Evolutionary conservation across 53 echinoderm and acorn worm genomes (phyloP).

Genomic region (Zoroaster sp.): DNA sequence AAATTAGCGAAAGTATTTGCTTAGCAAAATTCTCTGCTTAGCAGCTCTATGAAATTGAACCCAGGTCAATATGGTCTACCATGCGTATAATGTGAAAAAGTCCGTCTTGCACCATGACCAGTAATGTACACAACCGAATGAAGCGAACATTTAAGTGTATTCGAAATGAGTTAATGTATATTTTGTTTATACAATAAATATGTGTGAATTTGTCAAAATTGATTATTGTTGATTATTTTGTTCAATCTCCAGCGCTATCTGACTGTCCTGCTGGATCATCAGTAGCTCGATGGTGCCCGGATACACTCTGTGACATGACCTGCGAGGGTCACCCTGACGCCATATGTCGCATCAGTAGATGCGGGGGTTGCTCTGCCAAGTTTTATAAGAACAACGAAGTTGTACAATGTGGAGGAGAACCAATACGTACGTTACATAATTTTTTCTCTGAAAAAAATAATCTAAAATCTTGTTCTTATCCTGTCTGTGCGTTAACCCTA

Average conservation of each 20-base stretch:
- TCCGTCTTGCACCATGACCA: too few relatives aligned
- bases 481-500: neutral
- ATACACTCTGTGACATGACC: neutral
- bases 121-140: too few relatives aligned
- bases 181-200: too few relatives aligned
- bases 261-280: neutral
- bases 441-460: neutral
- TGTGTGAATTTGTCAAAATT: too few relatives aligned
- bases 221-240: too few relatives aligned
- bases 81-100: too few relatives aligned
- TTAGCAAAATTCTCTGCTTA: too few relatives aligned
- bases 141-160: too few relatives aligned
- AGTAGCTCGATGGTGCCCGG: neutral
- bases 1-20: too few relatives aligned
- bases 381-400: neutral
- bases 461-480: neutral
- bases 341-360: conserved; percentile 39
- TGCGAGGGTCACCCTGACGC: conserved; percentile 28
- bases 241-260: neutral
- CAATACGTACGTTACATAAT: neutral
- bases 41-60: too few relatives aligned
- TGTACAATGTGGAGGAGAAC: neutral
- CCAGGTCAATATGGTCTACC: too few relatives aligned
- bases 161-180: too few relatives aligned
- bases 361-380: conserved; percentile 47